These are phyloP conservation scores for Nipponia nippon DNA, from an alignment of 2,113 vertebrate species.

Conservation along the genomic window DNA sequence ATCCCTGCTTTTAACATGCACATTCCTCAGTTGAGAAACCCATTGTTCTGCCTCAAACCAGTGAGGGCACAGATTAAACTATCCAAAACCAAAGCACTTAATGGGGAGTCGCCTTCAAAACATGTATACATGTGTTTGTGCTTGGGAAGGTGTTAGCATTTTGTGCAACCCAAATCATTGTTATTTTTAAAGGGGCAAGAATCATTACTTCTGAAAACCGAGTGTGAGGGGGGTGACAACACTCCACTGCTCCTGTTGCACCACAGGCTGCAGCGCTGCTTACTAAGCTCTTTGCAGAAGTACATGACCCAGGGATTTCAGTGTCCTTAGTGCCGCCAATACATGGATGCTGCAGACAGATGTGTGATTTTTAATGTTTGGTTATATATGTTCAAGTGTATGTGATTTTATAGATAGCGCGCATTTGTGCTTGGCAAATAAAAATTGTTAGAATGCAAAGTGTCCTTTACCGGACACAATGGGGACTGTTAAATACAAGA, in stretches of 20 bases:
- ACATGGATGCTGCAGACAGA: background rate
- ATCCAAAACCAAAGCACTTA: background rate
- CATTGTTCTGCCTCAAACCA: background rate
- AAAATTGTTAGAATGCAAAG: background rate
- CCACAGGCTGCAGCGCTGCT: background rate
- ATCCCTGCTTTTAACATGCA: background rate
- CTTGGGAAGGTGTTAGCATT: background rate
- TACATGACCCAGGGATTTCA: background rate
- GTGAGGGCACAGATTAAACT: background rate
- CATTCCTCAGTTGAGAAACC: background rate
- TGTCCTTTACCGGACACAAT: background rate
- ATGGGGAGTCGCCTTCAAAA: background rate
- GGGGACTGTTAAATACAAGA: background rate
- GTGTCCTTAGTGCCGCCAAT: background rate
- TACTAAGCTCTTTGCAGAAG: background rate
- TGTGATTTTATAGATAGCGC: background rate
- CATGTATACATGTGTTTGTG: background rate
- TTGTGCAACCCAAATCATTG: background rate
- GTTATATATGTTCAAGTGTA: background rate
- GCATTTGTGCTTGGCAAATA: background rate
- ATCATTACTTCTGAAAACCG: background rate
- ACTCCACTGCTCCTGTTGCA: background rate
- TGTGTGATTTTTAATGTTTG: background rate
- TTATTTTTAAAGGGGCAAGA: background rate
- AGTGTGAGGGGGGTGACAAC: accelerated